phyloP scores from a whole-genome alignment of 2,113 vertebrate genomes.

The Petrocephalus zakoni region DNA sequence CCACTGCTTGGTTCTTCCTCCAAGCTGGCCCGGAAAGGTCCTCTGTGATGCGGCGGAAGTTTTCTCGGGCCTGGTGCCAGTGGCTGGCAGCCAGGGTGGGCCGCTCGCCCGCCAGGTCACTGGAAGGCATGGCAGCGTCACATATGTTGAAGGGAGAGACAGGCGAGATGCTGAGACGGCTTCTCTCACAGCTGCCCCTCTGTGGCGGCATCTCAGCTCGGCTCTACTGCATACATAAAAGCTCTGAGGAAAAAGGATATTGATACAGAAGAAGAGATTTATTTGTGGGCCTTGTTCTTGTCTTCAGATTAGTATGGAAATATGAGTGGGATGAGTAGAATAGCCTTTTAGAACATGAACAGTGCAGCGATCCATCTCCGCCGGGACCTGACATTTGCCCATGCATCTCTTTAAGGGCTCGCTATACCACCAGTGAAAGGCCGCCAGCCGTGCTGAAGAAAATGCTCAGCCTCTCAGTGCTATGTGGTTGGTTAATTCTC shows the following conservation, averaged over 20 bases:
- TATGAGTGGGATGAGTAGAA: neutral
- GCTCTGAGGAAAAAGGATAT: neutral
- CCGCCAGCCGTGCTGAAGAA: neutral
- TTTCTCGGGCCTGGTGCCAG: neutral
- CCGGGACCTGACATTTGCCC: neutral
- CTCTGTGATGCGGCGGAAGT: neutral
- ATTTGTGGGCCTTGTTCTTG: neutral
- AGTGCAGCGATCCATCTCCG: neutral
- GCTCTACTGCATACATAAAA: neutral
- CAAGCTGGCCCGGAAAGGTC: neutral
- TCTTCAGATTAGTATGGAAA: neutral
- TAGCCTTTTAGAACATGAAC: neutral
- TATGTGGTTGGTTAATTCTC: conserved; percentile 1
- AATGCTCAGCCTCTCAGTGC: neutral
- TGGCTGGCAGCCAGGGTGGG: neutral
- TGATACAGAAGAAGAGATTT: neutral
- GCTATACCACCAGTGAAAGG: neutral
- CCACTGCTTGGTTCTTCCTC: neutral
- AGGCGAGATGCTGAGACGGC: neutral
- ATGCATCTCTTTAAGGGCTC: neutral
- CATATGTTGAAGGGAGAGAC: neutral
- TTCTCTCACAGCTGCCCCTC: neutral
- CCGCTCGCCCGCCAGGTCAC: neutral
- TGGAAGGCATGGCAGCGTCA: neutral
- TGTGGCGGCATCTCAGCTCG: neutral